Base-by-base conservation (phyloP, 2,797 vertebrate species). In the Numenius phaeopus region DNA sequence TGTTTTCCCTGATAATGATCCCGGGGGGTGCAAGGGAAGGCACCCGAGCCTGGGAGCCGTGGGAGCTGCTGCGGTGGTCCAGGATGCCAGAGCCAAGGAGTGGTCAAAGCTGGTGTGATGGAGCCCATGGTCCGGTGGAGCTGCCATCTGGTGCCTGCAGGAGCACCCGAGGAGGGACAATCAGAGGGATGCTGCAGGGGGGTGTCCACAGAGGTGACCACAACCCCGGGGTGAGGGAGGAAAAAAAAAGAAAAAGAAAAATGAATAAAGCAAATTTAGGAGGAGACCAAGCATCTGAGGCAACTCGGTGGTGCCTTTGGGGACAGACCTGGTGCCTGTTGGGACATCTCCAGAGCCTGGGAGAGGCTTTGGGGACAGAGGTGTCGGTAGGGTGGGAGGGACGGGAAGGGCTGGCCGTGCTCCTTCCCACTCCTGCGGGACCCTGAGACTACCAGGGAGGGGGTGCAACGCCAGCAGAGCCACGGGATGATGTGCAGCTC, bases 71-170 rank as follows among this genome's bases (percentile, higher is more conserved):
- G 22, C 0, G 1, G 39, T 7, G 76, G 13, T 4, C 64, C 16
- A 0, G 37, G 6, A 14, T 75, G 67, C 9, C 0, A 1, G 71
- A 34, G 39, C 18, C 1, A 11, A 11, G 59, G 13, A 54, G 12
- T 0, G 6, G 11, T 5, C 0, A 6, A 4, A 58, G 30, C 1
- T 5, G 4, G 22, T 2, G 24, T 1, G 14, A 34, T 2, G 17
- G 71, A 83, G 55, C 40, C 1, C 3, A 23, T 2, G 23, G 10
- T 6, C 19, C 7, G 34, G 11, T 1, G 20, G 39, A 59, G 47
- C 16, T 47, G 67, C 7, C 7, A 1, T 4, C 32, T 21, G 5
- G 59, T 5, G 22, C 46, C 30, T 26, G 26, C 30, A 29, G 49
- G 69, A 90, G 17, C 37, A 42, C 22, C 44, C 2, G 5, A 23